Base-by-base conservation (phyloP, 2,888 invertebrate species). In the Ochlodes sylvanus region DNA sequence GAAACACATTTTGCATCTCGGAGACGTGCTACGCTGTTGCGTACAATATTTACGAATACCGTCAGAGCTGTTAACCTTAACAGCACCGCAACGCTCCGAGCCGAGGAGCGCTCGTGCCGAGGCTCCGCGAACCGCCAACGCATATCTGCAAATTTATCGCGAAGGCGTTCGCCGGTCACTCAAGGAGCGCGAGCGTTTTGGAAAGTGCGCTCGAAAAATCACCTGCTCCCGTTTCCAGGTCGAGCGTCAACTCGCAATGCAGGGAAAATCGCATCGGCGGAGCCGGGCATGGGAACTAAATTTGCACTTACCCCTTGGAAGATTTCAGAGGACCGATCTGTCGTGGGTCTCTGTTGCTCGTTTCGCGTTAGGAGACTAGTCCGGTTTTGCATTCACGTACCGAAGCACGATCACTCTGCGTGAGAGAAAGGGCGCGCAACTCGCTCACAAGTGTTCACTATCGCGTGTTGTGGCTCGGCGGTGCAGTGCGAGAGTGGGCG, bases 361-460 rank as follows among this genome's bases (percentile, higher is more conserved):
- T 85, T 83, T 86, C 77, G 85, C 87, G 83, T 84, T 79, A 86
- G 86, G 86, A 88, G 86, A 87, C 86, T 81, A 87, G 89, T 91
- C 91, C 92, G 92, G 89, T 89, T 92, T 90, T 85, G 90, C 88
- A 92, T 90, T 89, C 91, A 92, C 89, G 90, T 90, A 87, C 87
- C 88, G 87, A 84, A 85, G 87, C 90, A 92, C 92, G 90, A 88
- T 85, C 85, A 87, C 90, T 87, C 87, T 88, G 90, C 90, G 90
- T 87, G 90, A 92, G 92, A 92, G 92, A 92, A 92, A 92, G 92
- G 92, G 89, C 87, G 90, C 87, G 86, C 87, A 84, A 86, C 84
- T 89, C 81, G 87, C 84, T 86, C 80, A 86, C 84, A 80, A 82
- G 84, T 65, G 66, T 82, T 84, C 81, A 80, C 86, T 67, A 64